Evolutionary conservation across 2,888 invertebrate species (phyloP), one percentile per base, ranked within the genome.

Genomic region (Noctua fimbriata): DNA sequence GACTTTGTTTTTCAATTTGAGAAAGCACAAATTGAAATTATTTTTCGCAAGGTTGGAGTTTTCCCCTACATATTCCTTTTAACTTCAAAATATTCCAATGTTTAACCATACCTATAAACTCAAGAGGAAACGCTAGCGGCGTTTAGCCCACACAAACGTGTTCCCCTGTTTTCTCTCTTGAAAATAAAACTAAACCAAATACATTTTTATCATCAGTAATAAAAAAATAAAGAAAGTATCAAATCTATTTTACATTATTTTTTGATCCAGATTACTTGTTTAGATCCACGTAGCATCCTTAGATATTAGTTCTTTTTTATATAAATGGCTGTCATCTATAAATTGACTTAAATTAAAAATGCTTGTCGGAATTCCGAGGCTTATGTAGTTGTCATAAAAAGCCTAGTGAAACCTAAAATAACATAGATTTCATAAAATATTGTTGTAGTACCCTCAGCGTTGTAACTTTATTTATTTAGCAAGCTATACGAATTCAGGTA

Each of bases 1-100:
- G 55, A 77, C 55, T 77, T 75, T 82, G 67, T 58, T 73, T 83
- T 70, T 58, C 72, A 78, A 83, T 83, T 83, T 83, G 52, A 36
- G 67, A 67, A 32, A 36, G 69, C 21, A 36, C 67, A 81, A 83
- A 69, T 69, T 83, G 47, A 47, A 69, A 71, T 76, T 47, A 71
- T 69, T 69, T 55, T 66, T 58, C 47, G n/a, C 24, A 41, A 72
- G 14, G 32, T 28, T 36, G 41, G 44, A 73, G 9, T 63, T 69
- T 65, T 55, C 10, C n/a, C 32, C 32, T 63, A 6, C n/a, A 12
- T 41, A 66, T 41, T 66, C 14, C 9, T 9, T 55, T 41, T 12
- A 41, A 49, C 24, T 24, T 47, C 16, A 49, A 66, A 66, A 36
- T 65, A 65, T 24, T 66, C 41, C 4, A 66, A 41, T 66, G 41